phyloP scores from a whole-genome alignment of 30 jellyfish, hydroid and myxozoan species.

The Aurelia aurita region DNA sequence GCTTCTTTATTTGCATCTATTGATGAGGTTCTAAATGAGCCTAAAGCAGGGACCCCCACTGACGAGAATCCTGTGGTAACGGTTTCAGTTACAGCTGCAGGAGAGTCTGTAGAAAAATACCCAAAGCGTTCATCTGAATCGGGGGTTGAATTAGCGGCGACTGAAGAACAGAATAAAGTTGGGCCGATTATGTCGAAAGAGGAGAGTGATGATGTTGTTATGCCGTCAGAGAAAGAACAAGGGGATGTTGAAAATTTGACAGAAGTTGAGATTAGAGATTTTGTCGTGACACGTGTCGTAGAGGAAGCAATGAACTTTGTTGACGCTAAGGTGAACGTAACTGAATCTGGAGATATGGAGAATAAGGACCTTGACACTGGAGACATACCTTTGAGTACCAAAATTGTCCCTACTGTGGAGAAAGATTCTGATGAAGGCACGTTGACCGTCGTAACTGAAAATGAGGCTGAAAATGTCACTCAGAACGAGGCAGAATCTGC shows the following conservation, averaged over 20 bases:
- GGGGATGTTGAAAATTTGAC: not conserved
- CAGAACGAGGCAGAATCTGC: too few species aligned
- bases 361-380: too few species aligned
- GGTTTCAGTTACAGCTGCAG: not conserved
- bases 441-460: too few species aligned
- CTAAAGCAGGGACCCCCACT: not conserved
- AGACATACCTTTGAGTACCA: too few species aligned
- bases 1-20: conserved; percentile 34
- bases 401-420: too few species aligned
- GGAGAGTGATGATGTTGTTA: not conserved
- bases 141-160: not conserved
- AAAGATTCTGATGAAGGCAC: too few species aligned
- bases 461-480: too few species aligned
- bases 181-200: not conserved
- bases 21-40: conserved; percentile 46
- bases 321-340: not conserved
- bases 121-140: not conserved
- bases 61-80: not conserved
- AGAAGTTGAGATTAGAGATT: not conserved
- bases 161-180: not conserved
- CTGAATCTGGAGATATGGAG: too few species aligned
- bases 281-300: not conserved
- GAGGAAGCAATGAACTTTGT: not conserved
- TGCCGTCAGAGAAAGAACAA: not conserved
- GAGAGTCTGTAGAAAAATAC: not conserved